Base-by-base conservation (phyloP, 2,888 invertebrate species). In the Orthosia cruda region DNA sequence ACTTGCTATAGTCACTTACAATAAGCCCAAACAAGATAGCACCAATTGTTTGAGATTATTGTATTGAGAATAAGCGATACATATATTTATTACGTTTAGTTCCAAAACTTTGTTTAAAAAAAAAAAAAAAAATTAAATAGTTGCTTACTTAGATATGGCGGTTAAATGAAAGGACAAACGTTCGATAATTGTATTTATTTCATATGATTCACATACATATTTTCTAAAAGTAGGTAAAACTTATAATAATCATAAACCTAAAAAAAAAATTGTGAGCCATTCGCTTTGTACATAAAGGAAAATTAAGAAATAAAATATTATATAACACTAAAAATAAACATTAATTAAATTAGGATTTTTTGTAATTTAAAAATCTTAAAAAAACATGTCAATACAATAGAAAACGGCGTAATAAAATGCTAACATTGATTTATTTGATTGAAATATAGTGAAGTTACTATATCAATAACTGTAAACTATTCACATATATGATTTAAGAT, bases 191-290 rank as follows among this genome's bases (percentile, higher is more conserved):
- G 40, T 61, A 54, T 79, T 75, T 75, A 75, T 75, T 74, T 54
- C 62, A 75, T 65, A 83, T 68, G 65, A 76, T 74, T 84, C 69
- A 86, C 83, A 80, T 83, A 80, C 68, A 70, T 75, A 54, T 54
- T 66, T 49, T 4, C 74, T 74, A 77, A 57, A 73, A 79, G 66
- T 75, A 86, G 40, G 40, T 40, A 40, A 40, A 40, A 40, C 40
- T 40, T 40, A 65, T 75, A 82, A 77, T 67, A 76, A 66, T 52
- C 26, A 74, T 73, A 66, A 71, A 52, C 16, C 15, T 81, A 76
- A 63, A 52, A 65, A 26, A n/a, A 77, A 65, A 66, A 63, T 55
- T 71, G 74, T 71, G 71, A 69, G 71, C 63, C 32, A 50, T 68
- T 65, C 20, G 52, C 26, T 85, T 85, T 79, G 74, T 85, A 85